phyloP scores from a whole-genome alignment of 1,140 invertebrate species.

The Drosophila sp. region DNA sequence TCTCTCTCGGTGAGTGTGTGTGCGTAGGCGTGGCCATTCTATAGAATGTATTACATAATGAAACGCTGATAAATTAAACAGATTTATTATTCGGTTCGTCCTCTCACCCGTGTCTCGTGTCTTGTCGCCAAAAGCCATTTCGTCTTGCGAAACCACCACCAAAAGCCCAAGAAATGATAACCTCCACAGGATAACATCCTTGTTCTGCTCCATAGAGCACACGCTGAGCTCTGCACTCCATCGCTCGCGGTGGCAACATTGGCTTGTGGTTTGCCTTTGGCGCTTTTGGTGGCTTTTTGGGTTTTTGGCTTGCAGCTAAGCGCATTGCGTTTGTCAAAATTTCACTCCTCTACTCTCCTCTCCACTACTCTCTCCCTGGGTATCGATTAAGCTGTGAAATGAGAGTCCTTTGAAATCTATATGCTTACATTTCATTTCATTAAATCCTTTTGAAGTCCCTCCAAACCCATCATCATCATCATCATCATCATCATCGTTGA shows the following conservation, averaged over 20 bases:
- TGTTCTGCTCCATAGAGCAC: conserved; percentile 51
- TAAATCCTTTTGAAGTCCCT: conserved; percentile 72
- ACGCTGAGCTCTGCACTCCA: conserved; percentile 31
- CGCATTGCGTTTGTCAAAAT: conserved; percentile 74
- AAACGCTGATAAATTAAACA: conserved; percentile 80
- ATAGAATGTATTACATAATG: conserved; percentile 60
- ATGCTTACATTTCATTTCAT: conserved; percentile 67
- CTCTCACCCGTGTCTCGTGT: neutral
- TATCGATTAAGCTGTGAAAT: conserved; percentile 55
- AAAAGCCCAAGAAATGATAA: conserved; percentile 2
- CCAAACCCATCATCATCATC: neutral
- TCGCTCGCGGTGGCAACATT: conserved; percentile 19
- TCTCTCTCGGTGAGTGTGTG: neutral
- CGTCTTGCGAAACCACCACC: conserved; percentile 7
- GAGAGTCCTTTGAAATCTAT: conserved; percentile 53
- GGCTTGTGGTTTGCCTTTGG: conserved; percentile 42
- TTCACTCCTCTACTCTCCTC: neutral
- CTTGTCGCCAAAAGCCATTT: conserved; percentile 48
- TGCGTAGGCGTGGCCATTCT: conserved; percentile 18
- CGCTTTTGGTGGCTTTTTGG: conserved; percentile 13
- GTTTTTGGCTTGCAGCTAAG: conserved; percentile 66
- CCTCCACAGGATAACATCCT: conserved; percentile 20
- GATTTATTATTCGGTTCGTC: conserved; percentile 71
- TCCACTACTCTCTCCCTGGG: neutral
- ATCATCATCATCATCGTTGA: conserved; percentile 27